Percentiles rank a stretch among this genome's conserved stretches.
Conservation (phyloP, 2,888 invertebrate genomes). For the Spialia ferax region DNA sequence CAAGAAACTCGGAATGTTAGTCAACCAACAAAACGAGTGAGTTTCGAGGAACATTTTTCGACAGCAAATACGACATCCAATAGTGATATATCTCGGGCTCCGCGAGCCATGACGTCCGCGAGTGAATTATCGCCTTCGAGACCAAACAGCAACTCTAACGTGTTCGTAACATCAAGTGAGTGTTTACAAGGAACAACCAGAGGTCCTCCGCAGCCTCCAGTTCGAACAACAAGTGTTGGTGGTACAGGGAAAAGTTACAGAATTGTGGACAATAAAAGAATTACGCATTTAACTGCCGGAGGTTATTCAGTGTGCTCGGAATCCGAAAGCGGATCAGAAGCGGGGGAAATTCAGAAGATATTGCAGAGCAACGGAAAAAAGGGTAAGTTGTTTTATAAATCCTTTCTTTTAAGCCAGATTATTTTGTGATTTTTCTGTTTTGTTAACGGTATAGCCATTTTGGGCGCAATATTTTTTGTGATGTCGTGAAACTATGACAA, state of each 20-base stretch:
- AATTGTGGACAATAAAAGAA: slow-evolving; percentile 55
- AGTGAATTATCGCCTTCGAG: background rate
- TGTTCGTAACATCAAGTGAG: slow-evolving; percentile 22
- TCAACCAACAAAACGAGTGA: slow-evolving; percentile 64
- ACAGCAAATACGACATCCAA: slow-evolving; percentile 41
- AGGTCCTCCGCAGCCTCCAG: slow-evolving; percentile 68
- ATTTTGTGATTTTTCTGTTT: background rate
- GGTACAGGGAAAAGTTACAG: slow-evolving; percentile 52
- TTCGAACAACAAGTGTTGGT: slow-evolving; percentile 71
- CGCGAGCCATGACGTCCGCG: slow-evolving; percentile 3
- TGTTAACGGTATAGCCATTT: background rate
- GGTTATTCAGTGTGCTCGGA: slow-evolving; percentile 78
- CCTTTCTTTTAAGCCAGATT: background rate
- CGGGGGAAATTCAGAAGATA: slow-evolving; percentile 90
- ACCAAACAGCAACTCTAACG: slow-evolving; percentile 3
- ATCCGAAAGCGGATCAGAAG: slow-evolving; percentile 91
- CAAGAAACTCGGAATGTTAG: slow-evolving; percentile 49
- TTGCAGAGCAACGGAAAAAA: slow-evolving; percentile 66
- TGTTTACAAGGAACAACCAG: slow-evolving; percentile 46
- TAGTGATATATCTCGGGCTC: slow-evolving; percentile 36
- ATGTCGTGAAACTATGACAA: background rate
- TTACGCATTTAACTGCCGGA: slow-evolving; percentile 48
- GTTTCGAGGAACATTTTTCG: slow-evolving; percentile 63
- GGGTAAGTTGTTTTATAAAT: slow-evolving; percentile 47
- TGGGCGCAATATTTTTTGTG: background rate